Evolutionary conservation across 1,140 invertebrate species (phyloP).

Genomic region (Apis cerana): DNA sequence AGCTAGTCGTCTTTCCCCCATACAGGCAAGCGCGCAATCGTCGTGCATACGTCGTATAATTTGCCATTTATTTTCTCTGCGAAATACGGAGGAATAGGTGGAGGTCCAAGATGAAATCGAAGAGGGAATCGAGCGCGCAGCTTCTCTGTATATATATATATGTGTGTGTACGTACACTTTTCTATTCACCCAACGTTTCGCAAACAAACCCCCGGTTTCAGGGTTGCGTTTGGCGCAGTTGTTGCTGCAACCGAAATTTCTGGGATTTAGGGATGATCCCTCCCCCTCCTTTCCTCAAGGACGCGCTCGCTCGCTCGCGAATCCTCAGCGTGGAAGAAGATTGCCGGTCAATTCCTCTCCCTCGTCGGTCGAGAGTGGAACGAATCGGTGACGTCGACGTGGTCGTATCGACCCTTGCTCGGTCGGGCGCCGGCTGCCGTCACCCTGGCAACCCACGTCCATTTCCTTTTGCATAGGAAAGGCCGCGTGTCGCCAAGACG

Average conservation of each 20-base stretch:
- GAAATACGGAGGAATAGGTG: background rate
- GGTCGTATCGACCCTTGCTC: slow-evolving; percentile 67
- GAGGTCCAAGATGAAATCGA: background rate
- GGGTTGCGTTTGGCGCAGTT: background rate
- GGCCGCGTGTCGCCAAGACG: slow-evolving; percentile 16
- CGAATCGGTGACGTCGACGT: slow-evolving; percentile 64
- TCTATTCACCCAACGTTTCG: background rate
- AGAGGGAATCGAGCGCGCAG: background rate
- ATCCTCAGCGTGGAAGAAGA: background rate
- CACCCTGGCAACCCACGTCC: slow-evolving; percentile 69
- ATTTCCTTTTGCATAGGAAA: slow-evolving; percentile 65
- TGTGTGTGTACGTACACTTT: too few species aligned
- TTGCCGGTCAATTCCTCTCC: background rate
- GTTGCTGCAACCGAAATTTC: background rate
- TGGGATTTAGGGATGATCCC: background rate
- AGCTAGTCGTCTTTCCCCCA: background rate
- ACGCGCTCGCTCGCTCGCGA: background rate
- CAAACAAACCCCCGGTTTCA: background rate
- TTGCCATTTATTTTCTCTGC: background rate
- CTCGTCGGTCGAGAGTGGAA: slow-evolving; percentile 20
- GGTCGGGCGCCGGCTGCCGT: slow-evolving; percentile 58
- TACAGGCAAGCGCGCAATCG: too few species aligned
- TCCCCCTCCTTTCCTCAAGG: background rate
- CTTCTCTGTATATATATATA: background rate
- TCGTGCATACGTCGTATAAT: too few species aligned